phyloP scores from a whole-genome alignment of 2,888 invertebrate genomes.

The Philaethria dido region DNA sequence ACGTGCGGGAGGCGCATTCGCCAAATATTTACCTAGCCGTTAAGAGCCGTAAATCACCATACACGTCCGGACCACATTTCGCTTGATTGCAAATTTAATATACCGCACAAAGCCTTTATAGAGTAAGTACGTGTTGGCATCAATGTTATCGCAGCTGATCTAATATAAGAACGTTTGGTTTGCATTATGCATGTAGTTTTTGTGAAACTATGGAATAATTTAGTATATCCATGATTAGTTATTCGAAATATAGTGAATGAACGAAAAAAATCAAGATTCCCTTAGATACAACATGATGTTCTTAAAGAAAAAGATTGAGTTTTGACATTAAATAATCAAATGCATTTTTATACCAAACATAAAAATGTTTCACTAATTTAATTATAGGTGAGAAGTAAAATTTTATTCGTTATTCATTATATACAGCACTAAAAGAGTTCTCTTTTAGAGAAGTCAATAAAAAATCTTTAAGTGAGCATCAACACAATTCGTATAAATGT shows the following conservation, averaged over 20 bases:
- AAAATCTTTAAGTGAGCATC: slow-evolving; percentile 19
- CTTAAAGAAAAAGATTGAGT: no score
- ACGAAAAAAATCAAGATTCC: no score
- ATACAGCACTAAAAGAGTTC: slow-evolving; percentile 11
- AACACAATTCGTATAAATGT: slow-evolving; percentile 28
- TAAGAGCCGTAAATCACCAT: slow-evolving; percentile 41
- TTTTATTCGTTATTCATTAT: background rate
- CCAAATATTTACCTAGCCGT: slow-evolving; percentile 42
- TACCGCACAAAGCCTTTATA: slow-evolving; percentile 31
- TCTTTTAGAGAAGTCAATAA: slow-evolving; percentile 15
- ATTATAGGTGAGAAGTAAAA: background rate
- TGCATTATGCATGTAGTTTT: background rate
- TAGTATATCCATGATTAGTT: no score
- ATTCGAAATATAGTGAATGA: no score
- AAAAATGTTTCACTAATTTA: slow-evolving; percentile 8
- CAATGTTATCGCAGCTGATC: slow-evolving; percentile 7
- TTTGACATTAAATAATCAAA: background rate
- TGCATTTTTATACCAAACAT: no score
- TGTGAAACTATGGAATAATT: no score
- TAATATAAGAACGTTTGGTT: slow-evolving; percentile 1
- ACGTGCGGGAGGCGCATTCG: slow-evolving; percentile 35
- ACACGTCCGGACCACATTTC: slow-evolving; percentile 50
- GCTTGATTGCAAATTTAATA: slow-evolving; percentile 55
- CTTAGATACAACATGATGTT: no score
- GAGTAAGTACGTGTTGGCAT: slow-evolving; percentile 13